Evolutionary conservation across 2,888 invertebrate species (phyloP), one percentile per base, ranked within the genome.

Genomic region (Invenusta paracnida): DNA sequence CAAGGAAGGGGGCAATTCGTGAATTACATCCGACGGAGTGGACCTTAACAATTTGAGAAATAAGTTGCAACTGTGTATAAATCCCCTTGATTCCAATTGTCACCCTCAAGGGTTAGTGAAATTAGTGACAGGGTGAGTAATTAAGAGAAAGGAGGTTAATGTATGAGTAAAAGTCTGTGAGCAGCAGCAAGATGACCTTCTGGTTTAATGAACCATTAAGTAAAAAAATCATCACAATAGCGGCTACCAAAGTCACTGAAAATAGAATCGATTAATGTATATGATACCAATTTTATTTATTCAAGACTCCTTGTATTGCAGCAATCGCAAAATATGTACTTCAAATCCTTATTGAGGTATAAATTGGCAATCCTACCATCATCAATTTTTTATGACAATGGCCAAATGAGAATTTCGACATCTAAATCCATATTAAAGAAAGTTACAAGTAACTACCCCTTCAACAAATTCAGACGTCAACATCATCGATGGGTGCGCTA

Each of bases 321-420:
- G 25, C 73, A 73, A 5, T 23, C 73, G 23, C 73, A 23, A 13
- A 23, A 13, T 23, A 73, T 73, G 2, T 2, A 73, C 23, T 25
- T 73, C 25, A 73, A 13, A 73, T 13, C 17, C 27, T 5, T 73
- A 13, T 25, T 73, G 73, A 73, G 27, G 73, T 23, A 73, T 73
- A 5, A 73, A 25, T 25, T 73, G 17, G 25, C 73, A 23, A 5
- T 23, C 17, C 5, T 73, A 5, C 73, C 73, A 13, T 23, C 73
- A 73, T 73, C 73, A 73, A 73, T 73, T 5, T 73, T 73, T 23
- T 5, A 73, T 23, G 73, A 73, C 27, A 25, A 73, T 73, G 73
- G 73, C 27, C 23, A 73, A 73, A 73, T 73, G 73, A 73, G 73
- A 73, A 73, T 73, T 73, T 5, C 73, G 23, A 73, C 73, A 73